These are phyloP conservation scores for Drosophila borealis DNA, from an alignment of 2,888 invertebrate species.

Conservation along the genomic window DNA sequence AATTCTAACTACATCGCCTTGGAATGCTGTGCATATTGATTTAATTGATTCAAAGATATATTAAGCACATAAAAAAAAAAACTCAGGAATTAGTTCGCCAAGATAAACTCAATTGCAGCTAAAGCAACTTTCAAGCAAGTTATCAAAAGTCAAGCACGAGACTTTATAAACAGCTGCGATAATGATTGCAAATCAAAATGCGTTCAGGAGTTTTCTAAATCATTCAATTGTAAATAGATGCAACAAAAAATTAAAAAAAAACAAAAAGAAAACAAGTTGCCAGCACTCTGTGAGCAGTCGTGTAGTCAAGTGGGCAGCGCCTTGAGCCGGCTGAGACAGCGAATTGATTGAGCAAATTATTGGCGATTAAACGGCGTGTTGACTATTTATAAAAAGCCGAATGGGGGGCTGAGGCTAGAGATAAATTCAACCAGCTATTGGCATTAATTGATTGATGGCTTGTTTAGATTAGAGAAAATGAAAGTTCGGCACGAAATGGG, in stretches of 20 bases:
- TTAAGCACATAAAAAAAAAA: neutral
- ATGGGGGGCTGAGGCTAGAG: constrained; percentile 3
- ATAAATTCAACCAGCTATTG: constrained; percentile 52
- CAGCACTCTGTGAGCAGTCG: constrained; percentile 26
- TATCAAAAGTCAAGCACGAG: constrained; percentile 13
- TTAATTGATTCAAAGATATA: no score
- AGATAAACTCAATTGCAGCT: constrained; percentile 7
- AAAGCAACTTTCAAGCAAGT: constrained; percentile 50
- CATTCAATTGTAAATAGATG: constrained; percentile 63
- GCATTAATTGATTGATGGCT: constrained; percentile 78
- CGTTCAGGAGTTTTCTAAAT: constrained; percentile 51
- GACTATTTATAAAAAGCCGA: constrained; percentile 52
- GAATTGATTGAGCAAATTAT: constrained; percentile 74
- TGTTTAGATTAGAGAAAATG: constrained; percentile 74
- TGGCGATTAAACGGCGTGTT: constrained; percentile 58
- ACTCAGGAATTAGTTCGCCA: neutral
- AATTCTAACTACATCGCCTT: no score
- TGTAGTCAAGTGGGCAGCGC: constrained; percentile 35
- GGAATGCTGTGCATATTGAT: no score
- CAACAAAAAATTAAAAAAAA: constrained; percentile 13
- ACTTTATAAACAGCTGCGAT: constrained; percentile 26
- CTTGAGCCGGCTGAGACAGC: constrained; percentile 35
- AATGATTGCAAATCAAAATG: constrained; percentile 69
- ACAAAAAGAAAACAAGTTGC: constrained; percentile 18
- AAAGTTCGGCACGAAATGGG: constrained; percentile 70